These are phyloP conservation scores for Adelges cooleyi DNA, from an alignment of 1,140 invertebrate genomes.

Conservation along the genomic window DNA sequence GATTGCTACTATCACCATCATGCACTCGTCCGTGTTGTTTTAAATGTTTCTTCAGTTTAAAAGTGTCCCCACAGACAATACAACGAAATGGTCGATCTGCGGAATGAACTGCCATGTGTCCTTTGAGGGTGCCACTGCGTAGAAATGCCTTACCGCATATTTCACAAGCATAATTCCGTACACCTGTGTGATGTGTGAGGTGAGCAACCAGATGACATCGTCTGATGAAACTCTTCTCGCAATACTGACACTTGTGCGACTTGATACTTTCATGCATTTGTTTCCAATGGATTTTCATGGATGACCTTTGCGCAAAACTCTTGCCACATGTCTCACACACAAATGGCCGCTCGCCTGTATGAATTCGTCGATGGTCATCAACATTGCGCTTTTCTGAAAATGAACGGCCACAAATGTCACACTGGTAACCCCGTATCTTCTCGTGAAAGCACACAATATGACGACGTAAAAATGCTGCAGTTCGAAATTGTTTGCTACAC, in stretches of 20 bases:
- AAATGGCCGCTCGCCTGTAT: constrained; percentile 33
- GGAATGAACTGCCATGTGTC: constrained; percentile 26
- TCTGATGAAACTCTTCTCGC: constrained; percentile 43
- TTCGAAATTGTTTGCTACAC: constrained; percentile 60
- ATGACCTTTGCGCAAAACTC: constrained; percentile 29
- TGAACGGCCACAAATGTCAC: constrained; percentile 44
- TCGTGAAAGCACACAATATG: constrained; percentile 54
- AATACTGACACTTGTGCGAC: constrained; percentile 49
- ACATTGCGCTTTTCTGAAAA: constrained; percentile 43
- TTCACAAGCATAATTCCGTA: constrained; percentile 42
- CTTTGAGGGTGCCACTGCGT: constrained; percentile 33
- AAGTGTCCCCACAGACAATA: constrained; percentile 28
- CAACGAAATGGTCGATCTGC: constrained; percentile 31
- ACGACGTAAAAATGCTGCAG: constrained; percentile 47
- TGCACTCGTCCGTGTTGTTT: constrained; percentile 28
- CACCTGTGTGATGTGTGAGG: constrained; percentile 44
- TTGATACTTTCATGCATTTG: constrained; percentile 47
- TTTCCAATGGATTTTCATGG: constrained; percentile 33
- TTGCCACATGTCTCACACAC: constrained; percentile 33
- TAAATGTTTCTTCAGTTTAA: constrained; percentile 30
- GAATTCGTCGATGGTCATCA: constrained; percentile 38
- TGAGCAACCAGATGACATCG: constrained; percentile 43
- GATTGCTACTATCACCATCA: not conserved
- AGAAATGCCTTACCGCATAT: constrained; percentile 44
- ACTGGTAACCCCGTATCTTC: constrained; percentile 45